Percentiles rank a stretch among this genome's conserved stretches.
Evolutionary conservation across 2,888 invertebrate genomes (phyloP).

Genomic region (Diplolepis rosae): DNA sequence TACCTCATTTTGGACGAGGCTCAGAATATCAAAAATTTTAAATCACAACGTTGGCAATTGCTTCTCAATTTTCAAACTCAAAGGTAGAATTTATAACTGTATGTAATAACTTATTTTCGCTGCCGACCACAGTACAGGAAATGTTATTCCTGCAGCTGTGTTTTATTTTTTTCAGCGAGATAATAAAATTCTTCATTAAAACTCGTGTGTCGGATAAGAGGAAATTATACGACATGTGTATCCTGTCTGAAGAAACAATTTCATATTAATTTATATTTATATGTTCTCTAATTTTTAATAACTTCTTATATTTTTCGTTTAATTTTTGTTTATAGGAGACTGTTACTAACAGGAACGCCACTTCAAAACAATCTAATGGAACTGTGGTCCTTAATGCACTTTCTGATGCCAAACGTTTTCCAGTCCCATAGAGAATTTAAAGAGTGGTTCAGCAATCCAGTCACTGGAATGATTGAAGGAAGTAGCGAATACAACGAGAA

Average conservation of each 20-base stretch:
- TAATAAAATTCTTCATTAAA: slow-evolving; percentile 43
- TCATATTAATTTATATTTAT: neutral
- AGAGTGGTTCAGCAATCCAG: slow-evolving; percentile 98
- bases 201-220: slow-evolving; percentile 56
- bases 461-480: slow-evolving; percentile 96
- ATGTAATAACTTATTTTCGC: slow-evolving; percentile 12
- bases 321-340: slow-evolving; percentile 78
- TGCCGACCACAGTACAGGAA: slow-evolving; percentile 7
- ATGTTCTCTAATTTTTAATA: neutral
- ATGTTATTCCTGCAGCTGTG: slow-evolving; percentile 6
- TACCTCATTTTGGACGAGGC: slow-evolving; percentile 98
- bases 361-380: slow-evolving; percentile 97
- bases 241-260: slow-evolving; percentile 62
- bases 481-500: slow-evolving; percentile 93
- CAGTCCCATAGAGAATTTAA: slow-evolving; percentile 97
- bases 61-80: slow-evolving; percentile 95
- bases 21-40: slow-evolving; percentile 99
- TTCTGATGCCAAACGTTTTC: slow-evolving; percentile 97
- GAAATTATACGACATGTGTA: slow-evolving; percentile 55
- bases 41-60: slow-evolving; percentile 98
- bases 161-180: slow-evolving; percentile 33
- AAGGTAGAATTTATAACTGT: slow-evolving; percentile 75
- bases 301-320: neutral
- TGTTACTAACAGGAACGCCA: slow-evolving; percentile 95
- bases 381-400: slow-evolving; percentile 98